These are phyloP conservation scores for Larimichthys crocea DNA, from an alignment of 2,113 vertebrate genomes.

Conservation along the genomic window DNA sequence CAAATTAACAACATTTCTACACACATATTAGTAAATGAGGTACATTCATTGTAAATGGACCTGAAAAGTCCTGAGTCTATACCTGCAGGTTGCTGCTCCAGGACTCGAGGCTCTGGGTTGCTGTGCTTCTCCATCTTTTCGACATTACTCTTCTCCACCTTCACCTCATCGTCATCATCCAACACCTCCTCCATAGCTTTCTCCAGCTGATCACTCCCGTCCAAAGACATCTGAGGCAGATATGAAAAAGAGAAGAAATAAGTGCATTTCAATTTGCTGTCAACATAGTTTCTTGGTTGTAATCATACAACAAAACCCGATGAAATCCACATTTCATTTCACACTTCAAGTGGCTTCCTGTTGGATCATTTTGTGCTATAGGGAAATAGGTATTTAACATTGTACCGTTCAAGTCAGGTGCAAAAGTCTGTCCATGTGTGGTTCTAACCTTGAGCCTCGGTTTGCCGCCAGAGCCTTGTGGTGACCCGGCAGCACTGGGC, in stretches of 20 bases:
- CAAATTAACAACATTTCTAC: no score
- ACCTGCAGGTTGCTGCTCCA: conserved; percentile 63
- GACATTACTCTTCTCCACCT: conserved; percentile 72
- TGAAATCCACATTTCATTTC: background rate
- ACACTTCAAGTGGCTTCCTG: no score
- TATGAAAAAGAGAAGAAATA: background rate
- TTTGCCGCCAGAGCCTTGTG: conserved; percentile 87
- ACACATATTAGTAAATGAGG: no score
- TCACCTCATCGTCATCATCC: conserved; percentile 80
- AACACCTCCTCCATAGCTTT: conserved; percentile 95
- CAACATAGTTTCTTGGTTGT: background rate
- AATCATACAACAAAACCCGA: background rate
- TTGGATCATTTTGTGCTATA: background rate
- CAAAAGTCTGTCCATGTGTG: background rate
- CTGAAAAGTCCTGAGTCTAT: background rate
- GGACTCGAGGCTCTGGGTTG: conserved; percentile 38
- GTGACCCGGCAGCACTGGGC: conserved; percentile 84
- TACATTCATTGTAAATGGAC: background rate
- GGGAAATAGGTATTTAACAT: background rate
- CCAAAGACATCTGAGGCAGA: conserved; percentile 87
- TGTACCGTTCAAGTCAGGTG: background rate
- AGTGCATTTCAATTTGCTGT: background rate
- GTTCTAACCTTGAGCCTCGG: conserved; percentile 90
- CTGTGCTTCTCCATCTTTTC: conserved; percentile 72
- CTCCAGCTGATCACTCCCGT: conserved; percentile 93